Evolutionary conservation across 2,888 invertebrate genomes (phyloP), one percentile per base, ranked within the genome.

Genomic region (Drosophila lutescens): DNA sequence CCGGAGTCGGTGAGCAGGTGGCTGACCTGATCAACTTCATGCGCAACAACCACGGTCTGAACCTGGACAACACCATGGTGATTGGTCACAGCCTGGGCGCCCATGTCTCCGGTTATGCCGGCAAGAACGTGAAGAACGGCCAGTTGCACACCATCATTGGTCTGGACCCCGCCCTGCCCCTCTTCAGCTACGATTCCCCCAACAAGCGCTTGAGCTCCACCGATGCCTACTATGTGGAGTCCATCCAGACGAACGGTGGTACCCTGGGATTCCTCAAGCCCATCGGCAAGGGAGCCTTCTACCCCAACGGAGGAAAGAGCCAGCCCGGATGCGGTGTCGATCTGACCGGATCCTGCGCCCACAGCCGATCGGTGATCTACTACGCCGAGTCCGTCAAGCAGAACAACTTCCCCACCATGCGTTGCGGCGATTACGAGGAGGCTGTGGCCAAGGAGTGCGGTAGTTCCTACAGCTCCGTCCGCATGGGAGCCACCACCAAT

Each of bases 21-120:
- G 92, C 91, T 20, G 49, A 13, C 0, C 59, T 91, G 59, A 79
- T 91, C 55, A 89, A 92, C 56, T 89, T 80, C 56, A 77, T 94
- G 93, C 84, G 93, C 92, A 2, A 92, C 91, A 15, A 92, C 92
- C 78, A 93, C 92, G 59, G 93, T 91, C 13, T 93, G 91, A 20
- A 89, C 91, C 46, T 93, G 92, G 46, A 93, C 92, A 7, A 90
- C 91, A 77, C 94, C 92, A 88, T 93, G 93, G 57, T 92, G 7
- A 93, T 94, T 60, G 94, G 94, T 0, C 94, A 94, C 76, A 94
- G 94, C 70, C 91, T 94, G 63, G 94, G 94, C 0, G 94, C 94
- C 1, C 94, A 94, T 76, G 93, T 94, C 3, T 93, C 94, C n/a
- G 94, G 94, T 1, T 93, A 93, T 63, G 93, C 94, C 9, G 94